These are phyloP conservation scores for Elymnias hypermnestra DNA, from an alignment of 1,140 invertebrate genomes.

Conservation along the genomic window DNA sequence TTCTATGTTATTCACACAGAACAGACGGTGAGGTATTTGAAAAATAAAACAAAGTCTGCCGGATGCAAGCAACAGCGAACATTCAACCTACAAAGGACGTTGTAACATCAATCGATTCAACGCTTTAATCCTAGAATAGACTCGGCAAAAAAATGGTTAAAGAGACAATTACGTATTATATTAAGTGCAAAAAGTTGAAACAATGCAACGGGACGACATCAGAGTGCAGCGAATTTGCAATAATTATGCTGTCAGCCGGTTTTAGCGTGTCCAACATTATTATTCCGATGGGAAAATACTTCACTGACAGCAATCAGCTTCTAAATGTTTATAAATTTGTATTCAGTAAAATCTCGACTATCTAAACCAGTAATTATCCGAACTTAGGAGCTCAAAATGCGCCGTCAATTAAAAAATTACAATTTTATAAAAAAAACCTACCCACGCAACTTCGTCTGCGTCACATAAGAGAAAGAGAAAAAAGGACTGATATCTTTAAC, in stretches of 20 bases:
- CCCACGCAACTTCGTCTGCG: too few relatives aligned
- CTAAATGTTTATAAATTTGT: not conserved
- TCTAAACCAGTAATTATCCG: too few relatives aligned
- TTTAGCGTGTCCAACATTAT: conserved; percentile 2
- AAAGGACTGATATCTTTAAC: too few relatives aligned
- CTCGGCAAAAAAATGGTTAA: not conserved
- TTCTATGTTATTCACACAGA: too few relatives aligned
- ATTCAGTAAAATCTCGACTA: too few relatives aligned
- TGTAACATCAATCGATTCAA: not conserved
- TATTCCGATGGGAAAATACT: conserved; percentile 13
- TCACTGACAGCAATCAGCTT: conserved; percentile 4
- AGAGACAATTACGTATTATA: not conserved
- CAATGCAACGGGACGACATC: conserved; percentile 6
- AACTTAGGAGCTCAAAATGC: too few relatives aligned
- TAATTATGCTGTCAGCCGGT: conserved; percentile 5
- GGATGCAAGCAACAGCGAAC: not conserved
- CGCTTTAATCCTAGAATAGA: not conserved
- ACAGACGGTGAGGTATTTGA: too few relatives aligned
- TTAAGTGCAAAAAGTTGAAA: conserved; percentile 5
- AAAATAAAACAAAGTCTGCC: conserved; percentile 2
- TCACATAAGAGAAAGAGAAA: too few relatives aligned
- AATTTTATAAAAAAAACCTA: too few relatives aligned
- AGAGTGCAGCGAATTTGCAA: conserved; percentile 8
- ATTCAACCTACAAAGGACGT: not conserved
- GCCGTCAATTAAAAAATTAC: too few relatives aligned